Conservation (phyloP, 2,797 vertebrate genomes). For the Notolepis coatsorum region DNA sequence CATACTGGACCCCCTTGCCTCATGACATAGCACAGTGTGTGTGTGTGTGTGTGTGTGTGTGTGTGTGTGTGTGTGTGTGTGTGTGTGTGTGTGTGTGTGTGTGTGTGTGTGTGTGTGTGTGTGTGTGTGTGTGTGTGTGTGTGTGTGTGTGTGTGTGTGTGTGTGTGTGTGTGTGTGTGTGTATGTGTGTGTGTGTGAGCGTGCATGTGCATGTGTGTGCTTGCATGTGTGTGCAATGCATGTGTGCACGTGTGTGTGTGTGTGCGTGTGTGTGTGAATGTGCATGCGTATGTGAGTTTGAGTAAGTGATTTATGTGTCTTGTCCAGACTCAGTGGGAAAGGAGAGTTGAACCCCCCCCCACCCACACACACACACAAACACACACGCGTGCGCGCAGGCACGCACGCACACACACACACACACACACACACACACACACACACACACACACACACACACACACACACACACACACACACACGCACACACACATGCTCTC, state of each 20-base stretch:
- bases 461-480: too few relatives aligned
- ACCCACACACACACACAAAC: too few relatives aligned
- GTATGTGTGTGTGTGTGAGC: not conserved
- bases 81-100: slow-evolving; percentile 17
- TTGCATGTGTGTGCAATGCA: not conserved
- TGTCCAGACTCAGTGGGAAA: slow-evolving; percentile 65
- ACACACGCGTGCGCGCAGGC: too few relatives aligned
- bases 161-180: slow-evolving; percentile 6
- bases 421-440: too few relatives aligned
- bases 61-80: slow-evolving; percentile 3
- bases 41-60: not conserved
- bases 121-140: slow-evolving; percentile 15
- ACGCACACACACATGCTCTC: slow-evolving; percentile 12
- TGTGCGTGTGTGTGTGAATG: not conserved
- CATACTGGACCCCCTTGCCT: slow-evolving; percentile 49
- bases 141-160: slow-evolving; percentile 11
- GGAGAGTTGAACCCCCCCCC: slow-evolving; percentile 18
- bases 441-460: too few relatives aligned
- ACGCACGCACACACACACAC: too few relatives aligned
- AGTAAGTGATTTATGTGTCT: slow-evolving; percentile 73
- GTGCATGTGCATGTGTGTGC: not conserved
- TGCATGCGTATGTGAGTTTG: slow-evolving; percentile 17
- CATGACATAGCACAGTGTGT: slow-evolving; percentile 47
- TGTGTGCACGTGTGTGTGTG: not conserved
- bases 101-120: slow-evolving; percentile 10